Evolutionary conservation across 2,888 invertebrate species (phyloP), one percentile per base, ranked within the genome.

Genomic region (Matsumyia berberina): DNA sequence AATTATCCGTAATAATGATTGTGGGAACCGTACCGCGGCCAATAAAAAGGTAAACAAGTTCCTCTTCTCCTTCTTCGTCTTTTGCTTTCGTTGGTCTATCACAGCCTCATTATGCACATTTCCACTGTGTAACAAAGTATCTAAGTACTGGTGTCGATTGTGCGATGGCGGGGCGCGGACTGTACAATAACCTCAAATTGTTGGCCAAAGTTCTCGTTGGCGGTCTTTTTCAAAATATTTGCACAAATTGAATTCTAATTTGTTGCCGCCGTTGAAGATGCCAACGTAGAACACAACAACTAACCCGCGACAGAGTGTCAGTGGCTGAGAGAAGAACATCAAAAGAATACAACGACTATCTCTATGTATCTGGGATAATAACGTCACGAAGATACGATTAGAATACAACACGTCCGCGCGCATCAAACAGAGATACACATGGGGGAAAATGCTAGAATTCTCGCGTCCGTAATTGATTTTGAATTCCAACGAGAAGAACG

Each of bases 181-280:
- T n/a, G n/a, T n/a, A n/a, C n/a, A n/a, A 62, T 39, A 35, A 62
- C 67, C 31, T 77, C 46, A 79, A 74, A 85, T 69, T 69, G 64
- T 79, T 49, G 57, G 70, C 37, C 17, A 77, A 64, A 66, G 62
- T 77, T 58, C 85, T 85, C 53, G 74, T 85, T 85, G 85, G 79
- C 74, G 85, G 79, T 80, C 44, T 80, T 83, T 80, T 85, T 85
- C 85, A 85, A 85, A 85, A 85, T 85, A 85, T 85, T 85, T 85
- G 80, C 85, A 80, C 85, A 85, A 85, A 85, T 85, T 85, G 80
- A 85, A 85, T 70, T 79, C 85, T 85, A 80, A 85, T 85, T 85
- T 80, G 74, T 60, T 80, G 58, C 85, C 64, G 74, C 69, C 60
- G 12, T 1, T n/a, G 31, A 46, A 55, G 8, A 42, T 64, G 46